Evolutionary conservation across 2,888 invertebrate species (phyloP), one percentile per base, ranked within the genome.

Genomic region (Teleiodes luculella): DNA sequence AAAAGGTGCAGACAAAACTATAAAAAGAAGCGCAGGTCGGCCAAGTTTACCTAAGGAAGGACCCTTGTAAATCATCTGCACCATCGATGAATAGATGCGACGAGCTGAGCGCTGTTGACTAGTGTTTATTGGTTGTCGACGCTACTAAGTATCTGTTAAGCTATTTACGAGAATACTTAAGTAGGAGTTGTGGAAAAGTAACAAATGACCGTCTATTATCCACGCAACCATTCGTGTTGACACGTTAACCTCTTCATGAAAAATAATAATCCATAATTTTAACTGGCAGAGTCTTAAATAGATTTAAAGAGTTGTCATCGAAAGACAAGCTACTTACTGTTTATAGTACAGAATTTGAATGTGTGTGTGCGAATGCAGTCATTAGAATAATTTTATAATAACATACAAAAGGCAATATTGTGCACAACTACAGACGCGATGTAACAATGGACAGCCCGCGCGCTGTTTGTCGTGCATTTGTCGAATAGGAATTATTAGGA

Each of bases 381-480:
- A 78, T 80, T 74, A 78, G 68, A 76, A 82, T 80, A 76, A 79
- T 77, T 76, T 77, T 66, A 76, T 78, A 77, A 64, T 66, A 66
- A 62, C 60, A 61, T 68, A 80, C 72, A 78, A 78, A 77, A 72
- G 70, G 69, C 76, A 83, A 86, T 82, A 86, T 82, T 83, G 46
- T 49, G 74, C 83, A 85, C 81, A 75, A 84, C 80, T 83, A 86
- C 84, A 83, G 69, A 78, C 74, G 76, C 69, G 62, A 65, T 60
- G 68, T 74, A 86, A 89, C 88, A 89, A 89, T 86, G 70, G 81
- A 72, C 67, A 78, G 82, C 80, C 83, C 82, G 84, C 82, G 86
- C 86, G 86, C 85, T 85, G 86, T 88, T 89, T 87, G 85, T 86
- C 86, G 86, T 80, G 81, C 86, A 87, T 87, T 88, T 89, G 86